phyloP scores from a whole-genome alignment of 2,113 vertebrate genomes.

The Podarcis raffonei region DNA sequence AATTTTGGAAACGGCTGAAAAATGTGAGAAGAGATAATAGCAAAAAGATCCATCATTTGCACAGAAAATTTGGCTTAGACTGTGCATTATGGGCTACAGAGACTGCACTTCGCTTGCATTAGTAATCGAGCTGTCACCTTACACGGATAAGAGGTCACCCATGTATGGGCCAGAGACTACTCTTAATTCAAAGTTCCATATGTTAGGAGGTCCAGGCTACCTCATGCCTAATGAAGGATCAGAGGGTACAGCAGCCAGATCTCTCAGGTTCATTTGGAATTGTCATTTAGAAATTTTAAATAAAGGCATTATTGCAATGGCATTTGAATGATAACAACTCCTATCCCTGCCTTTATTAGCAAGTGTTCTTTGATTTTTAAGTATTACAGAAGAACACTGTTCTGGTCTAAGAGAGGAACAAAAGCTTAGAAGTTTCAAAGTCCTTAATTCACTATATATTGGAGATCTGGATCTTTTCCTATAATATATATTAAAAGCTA shows the following conservation, averaged over 20 bases:
- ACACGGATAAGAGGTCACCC: conserved; percentile 1
- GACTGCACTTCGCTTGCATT: conserved; percentile 1
- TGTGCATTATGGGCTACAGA: conserved; percentile 4
- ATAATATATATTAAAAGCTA: too few relatives aligned
- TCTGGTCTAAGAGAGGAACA: neutral
- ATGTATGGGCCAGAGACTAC: neutral
- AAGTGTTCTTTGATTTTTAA: neutral
- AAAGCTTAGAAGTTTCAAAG: neutral
- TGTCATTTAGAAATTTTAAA: neutral
- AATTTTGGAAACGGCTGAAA: conserved; percentile 23
- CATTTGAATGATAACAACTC: neutral
- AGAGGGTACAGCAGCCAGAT: neutral
- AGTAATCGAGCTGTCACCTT: conserved; percentile 23
- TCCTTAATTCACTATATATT: neutral
- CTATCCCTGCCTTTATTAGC: neutral
- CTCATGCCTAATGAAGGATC: neutral
- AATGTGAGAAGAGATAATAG: conserved; percentile 11
- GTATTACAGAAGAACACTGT: too few relatives aligned
- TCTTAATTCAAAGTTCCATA: conserved; percentile 13
- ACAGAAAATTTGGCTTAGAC: conserved; percentile 19
- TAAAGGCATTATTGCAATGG: neutral
- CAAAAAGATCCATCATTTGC: conserved; percentile 11
- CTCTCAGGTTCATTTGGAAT: neutral
- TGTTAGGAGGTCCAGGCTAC: neutral
- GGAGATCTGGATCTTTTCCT: too few relatives aligned